Base-by-base conservation (phyloP, 1,140 invertebrate genomes). In the Drosophila obscura region DNA sequence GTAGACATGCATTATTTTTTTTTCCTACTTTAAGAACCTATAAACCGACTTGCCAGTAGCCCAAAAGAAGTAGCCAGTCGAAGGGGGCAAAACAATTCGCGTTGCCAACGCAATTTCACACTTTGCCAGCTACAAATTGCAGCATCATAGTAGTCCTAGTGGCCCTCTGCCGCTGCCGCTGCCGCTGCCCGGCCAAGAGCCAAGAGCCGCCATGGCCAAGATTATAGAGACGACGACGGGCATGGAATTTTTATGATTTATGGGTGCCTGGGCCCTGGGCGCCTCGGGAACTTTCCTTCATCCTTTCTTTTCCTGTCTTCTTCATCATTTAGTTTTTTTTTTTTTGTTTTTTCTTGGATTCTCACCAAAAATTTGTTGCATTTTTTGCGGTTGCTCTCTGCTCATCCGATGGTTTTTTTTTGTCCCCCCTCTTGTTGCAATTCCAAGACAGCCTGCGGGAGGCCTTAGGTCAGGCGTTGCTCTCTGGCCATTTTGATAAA, bases 121-220 rank as follows among this genome's bases (percentile, higher is more conserved):
- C 82, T 87, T 87, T 87, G 82, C 75, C 82, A 87, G 83, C 79
- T 88, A 82, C 83, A 87, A 87, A 87, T 82, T 87, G 83, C 82
- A 82, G 73, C 82, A 87, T 87, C 82, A 87, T 87, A 88, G 82
- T 5, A 39, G 35, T 13, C 11, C 35, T 11, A 31, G 28, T 8
- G 2, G 7, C 28, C 31, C 31, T 31, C 31, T 31, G 8, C 59
- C 75, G 41, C 61, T 61, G 61, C 53, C 57, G 35, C 46, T 19
- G 35, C 31, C 53, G 5, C 22, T 7, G 11, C 11, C 39, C 39
- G 5, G 31, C 9, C 11, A 26, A 31, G n/a, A 44, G 39, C 53
- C 13, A 73, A 57, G 74, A 44, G 59, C 66, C 68, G 68, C 73
- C 69, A 78, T 75, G 75, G 74, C 78, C 53, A 74, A 78, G 82